Evolutionary conservation across 2,113 vertebrate genomes (phyloP), one percentile per base, ranked within the genome.

Genomic region (Stomatorhinus ivindoensis): DNA sequence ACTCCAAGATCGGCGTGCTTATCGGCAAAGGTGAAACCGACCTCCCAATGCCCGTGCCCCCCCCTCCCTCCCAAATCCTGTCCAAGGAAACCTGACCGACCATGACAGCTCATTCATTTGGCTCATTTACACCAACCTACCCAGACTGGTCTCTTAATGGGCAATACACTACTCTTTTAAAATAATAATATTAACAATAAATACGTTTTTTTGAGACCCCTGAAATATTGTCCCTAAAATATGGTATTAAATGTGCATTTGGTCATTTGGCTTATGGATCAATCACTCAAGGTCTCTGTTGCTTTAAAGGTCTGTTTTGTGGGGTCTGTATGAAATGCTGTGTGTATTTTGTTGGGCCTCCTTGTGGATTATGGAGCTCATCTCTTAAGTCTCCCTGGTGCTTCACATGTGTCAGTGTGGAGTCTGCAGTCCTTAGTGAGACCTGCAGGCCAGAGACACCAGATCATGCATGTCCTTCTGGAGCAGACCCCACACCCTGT

Each of bases 1-100:
- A 98, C 94, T 99, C 98, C 89, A 99, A 98, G 95, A 99, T 99
- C 86, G 98, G 98, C 51, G 97, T 99, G 86, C 97, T 99, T 87
- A 99, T 99, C 91, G 97, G 98, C 93, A 99, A 99, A 97, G 98
- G 98, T 99, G 96, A 95, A 91, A 8, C 27, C 47, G 0, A 24
- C 6, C 88, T 7, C 50, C 19, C 27, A 0, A 19, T 24, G 24
- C 27, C 15, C 1, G 27, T 21, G 24, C 69, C 27, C 69, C 17
- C 47, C 51, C n/a, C 17, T 1, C 53, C n/a, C 17, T 1, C 53
- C n/a, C 17, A 21, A 55, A 55, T 53, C 51, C 17, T 53, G 17
- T 19, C 51, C 17, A 5, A 53, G 51, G 51, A 46, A 50, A 19
- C 84, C 47, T 15, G 42, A 11, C 65, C 13, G 3, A 11, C 31